phyloP scores from a whole-genome alignment of 2,113 vertebrate species.

The Scartelaos histophorus region DNA sequence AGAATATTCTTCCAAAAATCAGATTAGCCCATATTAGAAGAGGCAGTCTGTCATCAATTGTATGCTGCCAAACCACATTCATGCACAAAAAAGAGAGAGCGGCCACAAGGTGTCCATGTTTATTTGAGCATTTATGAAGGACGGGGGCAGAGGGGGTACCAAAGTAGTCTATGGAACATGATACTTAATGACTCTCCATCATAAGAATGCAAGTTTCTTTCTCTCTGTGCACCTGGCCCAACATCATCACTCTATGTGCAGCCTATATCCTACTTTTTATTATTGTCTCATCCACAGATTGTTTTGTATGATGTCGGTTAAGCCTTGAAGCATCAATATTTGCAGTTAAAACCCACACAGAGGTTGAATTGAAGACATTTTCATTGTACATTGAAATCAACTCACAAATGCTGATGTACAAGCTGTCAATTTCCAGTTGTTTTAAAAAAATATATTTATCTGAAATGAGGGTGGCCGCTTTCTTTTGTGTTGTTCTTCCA shows the following conservation, averaged over 20 bases:
- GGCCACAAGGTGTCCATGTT: conserved; percentile 20
- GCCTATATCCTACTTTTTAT: conserved; percentile 72
- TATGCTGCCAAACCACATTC: conserved; percentile 13
- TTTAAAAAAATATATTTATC: too few species aligned
- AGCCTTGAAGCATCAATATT: conserved; percentile 20
- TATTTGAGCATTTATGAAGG: conserved; percentile 19
- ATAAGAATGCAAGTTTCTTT: conserved; percentile 95
- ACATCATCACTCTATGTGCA: conserved; percentile 83
- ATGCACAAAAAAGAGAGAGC: conserved; percentile 15
- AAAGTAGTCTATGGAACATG: conserved; percentile 96
- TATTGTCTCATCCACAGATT: conserved; percentile 70
- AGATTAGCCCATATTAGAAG: background rate
- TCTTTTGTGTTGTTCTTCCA: too few species aligned
- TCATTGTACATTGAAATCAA: background rate
- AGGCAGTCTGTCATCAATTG: conserved; percentile 22
- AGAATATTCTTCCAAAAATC: background rate
- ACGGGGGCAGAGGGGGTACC: conserved; percentile 72
- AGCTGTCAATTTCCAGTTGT: too few species aligned
- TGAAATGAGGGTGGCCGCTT: too few species aligned
- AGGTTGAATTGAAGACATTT: background rate
- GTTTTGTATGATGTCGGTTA: conserved; percentile 43
- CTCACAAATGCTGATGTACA: background rate
- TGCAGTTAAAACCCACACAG: background rate
- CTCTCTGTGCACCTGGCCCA: conserved; percentile 79
- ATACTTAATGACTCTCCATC: conserved; percentile 97